Evolutionary conservation across 1,140 invertebrate genomes (phyloP).

Genomic region (Drosophila sproati): DNA sequence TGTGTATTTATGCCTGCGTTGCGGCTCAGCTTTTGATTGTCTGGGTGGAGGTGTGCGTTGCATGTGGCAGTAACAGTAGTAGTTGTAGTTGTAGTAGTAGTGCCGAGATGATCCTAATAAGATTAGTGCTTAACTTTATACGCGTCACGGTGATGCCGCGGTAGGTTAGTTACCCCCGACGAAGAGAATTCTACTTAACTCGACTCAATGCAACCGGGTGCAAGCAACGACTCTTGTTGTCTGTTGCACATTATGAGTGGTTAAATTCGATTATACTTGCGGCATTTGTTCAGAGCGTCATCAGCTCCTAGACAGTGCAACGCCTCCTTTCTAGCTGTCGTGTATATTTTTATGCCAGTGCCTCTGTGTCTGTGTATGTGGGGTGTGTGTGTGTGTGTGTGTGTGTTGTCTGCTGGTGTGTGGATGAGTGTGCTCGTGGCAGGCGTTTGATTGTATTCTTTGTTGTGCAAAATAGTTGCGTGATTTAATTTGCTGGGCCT

Average conservation of each 20-base stretch:
- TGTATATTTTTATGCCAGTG: not conserved
- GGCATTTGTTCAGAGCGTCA: constrained; percentile 56
- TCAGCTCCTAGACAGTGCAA: constrained; percentile 45
- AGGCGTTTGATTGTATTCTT: constrained; percentile 75
- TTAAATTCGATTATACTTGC: constrained; percentile 84
- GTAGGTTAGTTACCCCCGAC: not conserved
- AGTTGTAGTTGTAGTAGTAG: not conserved
- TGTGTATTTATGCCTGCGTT: constrained; percentile 14
- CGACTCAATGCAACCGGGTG: not conserved
- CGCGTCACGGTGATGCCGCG: constrained; percentile 28
- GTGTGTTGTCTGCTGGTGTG: constrained; percentile 7
- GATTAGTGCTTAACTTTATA: constrained; percentile 83
- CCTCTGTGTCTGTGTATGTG: constrained; percentile 1
- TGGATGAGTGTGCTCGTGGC: constrained; percentile 17
- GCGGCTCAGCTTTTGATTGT: constrained; percentile 26
- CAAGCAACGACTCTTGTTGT: constrained; percentile 56
- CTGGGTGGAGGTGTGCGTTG: constrained; percentile 1
- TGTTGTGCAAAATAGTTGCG: constrained; percentile 78
- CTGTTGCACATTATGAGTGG: constrained; percentile 82
- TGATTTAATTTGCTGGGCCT: constrained; percentile 77
- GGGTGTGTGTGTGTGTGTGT: constrained; percentile 4
- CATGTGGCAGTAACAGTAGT: not conserved
- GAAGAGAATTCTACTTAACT: not conserved
- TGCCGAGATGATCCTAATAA: constrained; percentile 77
- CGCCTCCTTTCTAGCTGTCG: constrained; percentile 13